These are phyloP conservation scores for Corvus moneduloides DNA, from an alignment of 2,113 vertebrate species.

Conservation along the genomic window DNA sequence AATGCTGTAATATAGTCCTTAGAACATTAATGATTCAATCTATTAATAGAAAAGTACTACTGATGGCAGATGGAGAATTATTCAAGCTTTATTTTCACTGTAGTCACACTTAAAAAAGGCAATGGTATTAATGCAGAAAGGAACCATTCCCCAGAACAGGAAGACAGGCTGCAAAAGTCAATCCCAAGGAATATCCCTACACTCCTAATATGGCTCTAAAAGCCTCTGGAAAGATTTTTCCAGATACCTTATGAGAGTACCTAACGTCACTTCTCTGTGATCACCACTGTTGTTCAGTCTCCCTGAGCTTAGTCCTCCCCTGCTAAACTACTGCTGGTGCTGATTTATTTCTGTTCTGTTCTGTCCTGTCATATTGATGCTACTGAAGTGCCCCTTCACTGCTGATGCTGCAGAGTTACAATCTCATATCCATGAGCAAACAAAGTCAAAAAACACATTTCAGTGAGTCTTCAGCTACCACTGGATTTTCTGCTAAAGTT, in stretches of 20 bases:
- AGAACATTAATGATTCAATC: neutral
- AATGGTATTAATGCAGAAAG: neutral
- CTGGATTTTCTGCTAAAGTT: neutral
- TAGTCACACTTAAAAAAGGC: neutral
- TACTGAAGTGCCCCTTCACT: neutral
- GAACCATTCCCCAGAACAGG: neutral
- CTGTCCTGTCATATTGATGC: neutral
- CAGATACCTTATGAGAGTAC: neutral
- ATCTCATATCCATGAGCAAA: neutral
- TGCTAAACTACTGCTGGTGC: neutral
- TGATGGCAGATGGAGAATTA: neutral
- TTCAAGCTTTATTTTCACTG: neutral
- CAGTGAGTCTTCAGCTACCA: neutral
- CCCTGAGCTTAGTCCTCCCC: neutral
- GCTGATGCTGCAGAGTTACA: neutral
- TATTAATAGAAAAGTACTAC: neutral
- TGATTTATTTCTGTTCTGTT: neutral
- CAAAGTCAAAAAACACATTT: neutral
- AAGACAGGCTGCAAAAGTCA: neutral
- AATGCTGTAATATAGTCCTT: neutral
- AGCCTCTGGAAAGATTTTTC: neutral
- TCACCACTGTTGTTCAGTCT: neutral
- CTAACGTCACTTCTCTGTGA: neutral
- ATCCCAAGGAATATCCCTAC: neutral
- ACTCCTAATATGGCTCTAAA: neutral